A percentile compares a stretch with the other conserved stretches of the same genome.
These are phyloP conservation scores for Liopterus haemorrhoidalis DNA, from an alignment of 2,888 invertebrate species.

Conservation along the genomic window DNA sequence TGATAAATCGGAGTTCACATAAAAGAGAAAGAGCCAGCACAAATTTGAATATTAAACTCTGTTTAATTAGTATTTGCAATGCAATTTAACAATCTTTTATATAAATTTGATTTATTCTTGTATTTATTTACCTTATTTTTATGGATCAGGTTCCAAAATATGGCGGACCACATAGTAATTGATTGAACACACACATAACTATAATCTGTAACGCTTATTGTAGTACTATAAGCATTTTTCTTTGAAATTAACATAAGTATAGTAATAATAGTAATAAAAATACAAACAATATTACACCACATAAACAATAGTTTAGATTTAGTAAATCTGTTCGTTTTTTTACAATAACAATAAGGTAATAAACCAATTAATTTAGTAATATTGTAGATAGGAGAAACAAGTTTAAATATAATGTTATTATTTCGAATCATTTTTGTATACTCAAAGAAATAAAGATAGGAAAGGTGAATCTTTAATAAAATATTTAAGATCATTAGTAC, in stretches of 20 bases:
- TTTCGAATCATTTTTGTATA: neutral
- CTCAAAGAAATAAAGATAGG: too few species aligned
- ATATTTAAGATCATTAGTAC: too few species aligned
- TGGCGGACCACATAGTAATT: neutral
- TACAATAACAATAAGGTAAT: neutral
- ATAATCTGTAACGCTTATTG: neutral
- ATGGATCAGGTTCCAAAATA: neutral
- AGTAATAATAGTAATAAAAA: neutral
- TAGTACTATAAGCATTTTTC: neutral
- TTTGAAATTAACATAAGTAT: neutral
- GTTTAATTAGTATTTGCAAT: too few species aligned
- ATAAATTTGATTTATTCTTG: neutral
- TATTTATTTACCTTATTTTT: neutral
- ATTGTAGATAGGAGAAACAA: neutral
- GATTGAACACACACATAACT: neutral
- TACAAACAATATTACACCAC: neutral
- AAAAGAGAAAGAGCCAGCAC: too few species aligned
- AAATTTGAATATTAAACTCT: too few species aligned
- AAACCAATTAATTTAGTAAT: neutral
- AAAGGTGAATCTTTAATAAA: too few species aligned
- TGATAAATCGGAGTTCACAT: too few species aligned
- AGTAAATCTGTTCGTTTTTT: neutral
- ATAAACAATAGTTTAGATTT: neutral
- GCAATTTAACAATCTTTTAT: too few species aligned
- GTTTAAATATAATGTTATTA: neutral